Evolutionary conservation across 2,113 vertebrate genomes (phyloP).

Genomic region (Entomyzon cyanotis): DNA sequence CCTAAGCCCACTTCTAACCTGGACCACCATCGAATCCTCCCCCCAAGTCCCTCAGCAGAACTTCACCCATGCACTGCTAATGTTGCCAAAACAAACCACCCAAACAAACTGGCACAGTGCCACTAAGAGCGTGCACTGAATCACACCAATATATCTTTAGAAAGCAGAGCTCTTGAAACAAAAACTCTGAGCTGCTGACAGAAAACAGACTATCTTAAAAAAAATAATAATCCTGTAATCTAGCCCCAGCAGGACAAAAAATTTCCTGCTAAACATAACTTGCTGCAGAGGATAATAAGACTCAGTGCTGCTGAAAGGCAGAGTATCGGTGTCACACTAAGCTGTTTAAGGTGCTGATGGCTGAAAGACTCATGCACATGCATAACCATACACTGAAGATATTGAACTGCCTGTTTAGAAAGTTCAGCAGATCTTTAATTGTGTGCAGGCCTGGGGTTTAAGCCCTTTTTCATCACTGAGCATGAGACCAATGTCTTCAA

Average conservation of each 20-base stretch:
- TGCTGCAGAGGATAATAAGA: background rate
- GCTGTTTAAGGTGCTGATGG: background rate
- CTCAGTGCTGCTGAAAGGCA: background rate
- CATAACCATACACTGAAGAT: background rate
- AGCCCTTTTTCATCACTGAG: background rate
- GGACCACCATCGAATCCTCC: constrained; percentile 14
- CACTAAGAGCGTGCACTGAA: background rate
- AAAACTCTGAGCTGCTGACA: background rate
- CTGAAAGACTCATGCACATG: background rate
- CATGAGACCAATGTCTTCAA: background rate
- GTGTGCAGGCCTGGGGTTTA: background rate
- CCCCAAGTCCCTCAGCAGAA: background rate
- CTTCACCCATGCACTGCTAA: background rate
- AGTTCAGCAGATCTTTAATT: background rate
- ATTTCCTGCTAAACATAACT: background rate
- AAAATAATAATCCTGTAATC: background rate
- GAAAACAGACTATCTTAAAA: background rate
- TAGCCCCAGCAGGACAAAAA: background rate
- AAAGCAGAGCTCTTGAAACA: background rate
- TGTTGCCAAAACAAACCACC: constrained; percentile 47
- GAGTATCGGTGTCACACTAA: background rate
- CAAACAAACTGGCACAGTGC: background rate
- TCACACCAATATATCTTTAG: background rate
- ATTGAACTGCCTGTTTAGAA: background rate
- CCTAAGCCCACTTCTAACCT: background rate